phyloP scores from a whole-genome alignment of 2,113 vertebrate species.

The Corythaeola cristata region DNA sequence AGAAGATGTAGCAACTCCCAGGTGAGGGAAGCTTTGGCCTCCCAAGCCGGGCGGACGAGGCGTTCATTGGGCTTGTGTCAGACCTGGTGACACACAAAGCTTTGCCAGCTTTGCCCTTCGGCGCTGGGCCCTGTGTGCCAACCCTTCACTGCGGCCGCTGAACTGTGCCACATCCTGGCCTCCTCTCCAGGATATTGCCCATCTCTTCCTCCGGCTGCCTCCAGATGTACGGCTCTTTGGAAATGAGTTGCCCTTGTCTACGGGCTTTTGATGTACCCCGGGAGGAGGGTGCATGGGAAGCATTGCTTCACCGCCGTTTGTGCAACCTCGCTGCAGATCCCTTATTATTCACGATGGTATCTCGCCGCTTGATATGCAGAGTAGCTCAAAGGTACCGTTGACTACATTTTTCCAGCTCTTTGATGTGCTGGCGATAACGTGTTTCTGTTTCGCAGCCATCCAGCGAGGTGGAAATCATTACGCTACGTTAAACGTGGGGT shows the following conservation, averaged over 20 bases:
- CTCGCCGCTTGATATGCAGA: slow-evolving; percentile 42
- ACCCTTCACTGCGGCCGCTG: not conserved
- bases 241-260: not conserved
- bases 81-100: not conserved
- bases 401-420: slow-evolving; percentile 63
- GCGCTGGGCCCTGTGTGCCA: not conserved
- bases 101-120: not conserved
- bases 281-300: not conserved
- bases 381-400: slow-evolving; percentile 62
- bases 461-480: slow-evolving; percentile 52
- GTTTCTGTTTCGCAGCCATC: slow-evolving; percentile 58
- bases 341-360: slow-evolving; percentile 52
- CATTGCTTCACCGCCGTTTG: slow-evolving; percentile 35
- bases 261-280: not conserved
- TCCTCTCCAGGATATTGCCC: not conserved
- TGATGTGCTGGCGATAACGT: slow-evolving; percentile 59
- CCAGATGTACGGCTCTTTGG: not conserved
- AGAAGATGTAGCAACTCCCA: not conserved
- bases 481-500: not conserved
- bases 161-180: not conserved
- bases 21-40: not conserved
- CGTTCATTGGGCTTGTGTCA: not conserved
- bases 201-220: not conserved
- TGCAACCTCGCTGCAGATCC: slow-evolving; percentile 46
- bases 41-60: not conserved